Evolutionary conservation across 2,797 vertebrate species (phyloP).

Genomic region (Rhinichthys osculus): DNA sequence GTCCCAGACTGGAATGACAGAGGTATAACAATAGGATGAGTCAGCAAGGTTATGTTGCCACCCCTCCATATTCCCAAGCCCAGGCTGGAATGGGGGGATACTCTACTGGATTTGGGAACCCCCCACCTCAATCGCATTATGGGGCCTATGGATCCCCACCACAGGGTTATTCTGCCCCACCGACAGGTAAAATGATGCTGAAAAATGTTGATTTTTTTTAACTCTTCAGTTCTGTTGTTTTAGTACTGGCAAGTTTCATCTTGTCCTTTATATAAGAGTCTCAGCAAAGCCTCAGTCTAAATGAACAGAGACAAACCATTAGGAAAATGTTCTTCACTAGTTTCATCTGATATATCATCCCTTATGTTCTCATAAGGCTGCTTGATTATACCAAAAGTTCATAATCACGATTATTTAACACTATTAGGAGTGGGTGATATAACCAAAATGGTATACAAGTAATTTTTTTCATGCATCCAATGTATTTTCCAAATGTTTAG

Average conservation of each 20-base stretch:
- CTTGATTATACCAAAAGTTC: neutral
- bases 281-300: neutral
- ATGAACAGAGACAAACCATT: neutral
- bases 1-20: constrained; percentile 75
- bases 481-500: neutral
- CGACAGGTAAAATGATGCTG: constrained; percentile 76
- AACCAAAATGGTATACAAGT: neutral
- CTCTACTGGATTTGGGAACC: constrained; percentile 80
- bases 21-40: constrained; percentile 81
- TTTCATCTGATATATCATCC: neutral
- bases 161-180: constrained; percentile 74
- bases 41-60: constrained; percentile 93
- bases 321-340: neutral
- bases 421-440: neutral
- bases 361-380: neutral
- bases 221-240: neutral
- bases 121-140: constrained; percentile 80
- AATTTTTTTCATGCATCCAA: neutral
- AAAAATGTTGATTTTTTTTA: neutral
- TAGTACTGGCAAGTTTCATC: constrained; percentile 14
- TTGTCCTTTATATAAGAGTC: constrained; percentile 1
- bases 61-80: constrained; percentile 91
- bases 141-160: constrained; percentile 84
- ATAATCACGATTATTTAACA: neutral
- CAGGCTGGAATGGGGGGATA: constrained; percentile 89